Percentiles rank a stretch among this genome's conserved stretches.
Evolutionary conservation across 2,113 vertebrate genomes (phyloP).

Genomic region (Lepisosteus osseus): DNA sequence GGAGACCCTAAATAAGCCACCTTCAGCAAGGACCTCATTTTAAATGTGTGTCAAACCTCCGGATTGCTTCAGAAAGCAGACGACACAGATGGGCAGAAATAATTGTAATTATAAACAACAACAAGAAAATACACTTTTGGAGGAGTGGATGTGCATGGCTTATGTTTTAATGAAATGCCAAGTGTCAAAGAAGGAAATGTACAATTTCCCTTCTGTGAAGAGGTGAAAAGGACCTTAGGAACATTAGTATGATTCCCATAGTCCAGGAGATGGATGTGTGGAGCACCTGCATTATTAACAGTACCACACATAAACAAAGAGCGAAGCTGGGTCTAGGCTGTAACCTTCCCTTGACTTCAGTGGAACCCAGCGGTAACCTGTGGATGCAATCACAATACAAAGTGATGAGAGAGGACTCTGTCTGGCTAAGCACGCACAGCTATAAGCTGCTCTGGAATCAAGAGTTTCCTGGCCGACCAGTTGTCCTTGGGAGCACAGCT

Average conservation of each 20-base stretch:
- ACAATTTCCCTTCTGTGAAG: slow-evolving; percentile 17
- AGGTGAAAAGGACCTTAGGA: neutral
- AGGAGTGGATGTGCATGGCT: slow-evolving; percentile 31
- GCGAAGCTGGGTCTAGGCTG: slow-evolving; percentile 67
- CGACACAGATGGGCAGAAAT: no score
- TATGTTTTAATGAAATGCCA: slow-evolving; percentile 33
- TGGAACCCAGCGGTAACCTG: slow-evolving; percentile 79
- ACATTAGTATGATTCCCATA: neutral
- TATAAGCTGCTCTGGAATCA: no score
- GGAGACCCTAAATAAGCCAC: no score
- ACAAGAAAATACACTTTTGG: slow-evolving; percentile 53
- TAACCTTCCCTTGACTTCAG: slow-evolving; percentile 61
- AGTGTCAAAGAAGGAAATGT: slow-evolving; percentile 25
- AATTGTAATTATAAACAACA: neutral
- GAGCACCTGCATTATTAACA: slow-evolving; percentile 33
- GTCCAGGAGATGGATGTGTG: slow-evolving; percentile 16
- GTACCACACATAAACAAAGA: slow-evolving; percentile 69
- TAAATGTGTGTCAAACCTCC: no score
- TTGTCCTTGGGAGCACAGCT: neutral
- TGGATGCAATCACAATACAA: slow-evolving; percentile 25
- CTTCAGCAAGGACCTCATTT: no score
- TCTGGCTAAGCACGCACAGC: no score
- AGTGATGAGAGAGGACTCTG: neutral
- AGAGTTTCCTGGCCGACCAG: no score
- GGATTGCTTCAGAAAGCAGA: no score